A percentile compares a stretch with the other conserved stretches of the same genome.
phyloP scores from a whole-genome alignment of 2,888 invertebrate species.

The Perizoma flavofasciatum region DNA sequence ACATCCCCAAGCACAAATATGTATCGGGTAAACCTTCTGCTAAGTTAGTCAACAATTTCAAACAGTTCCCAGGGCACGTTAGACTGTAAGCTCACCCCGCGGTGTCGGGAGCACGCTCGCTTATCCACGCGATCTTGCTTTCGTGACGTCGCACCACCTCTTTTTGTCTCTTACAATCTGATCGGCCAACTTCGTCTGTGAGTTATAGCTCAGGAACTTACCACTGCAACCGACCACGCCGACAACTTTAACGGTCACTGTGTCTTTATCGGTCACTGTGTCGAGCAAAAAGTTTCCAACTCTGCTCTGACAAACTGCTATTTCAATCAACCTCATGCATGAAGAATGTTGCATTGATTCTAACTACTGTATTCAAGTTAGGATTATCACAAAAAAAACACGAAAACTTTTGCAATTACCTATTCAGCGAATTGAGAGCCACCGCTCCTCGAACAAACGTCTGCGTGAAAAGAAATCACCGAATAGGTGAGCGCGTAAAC shows the following conservation, averaged over 20 bases:
- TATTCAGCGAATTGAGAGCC: constrained; percentile 67
- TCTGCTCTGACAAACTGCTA: constrained; percentile 27
- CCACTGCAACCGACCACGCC: constrained; percentile 53
- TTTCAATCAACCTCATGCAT: constrained; percentile 37
- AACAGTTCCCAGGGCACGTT: constrained; percentile 32
- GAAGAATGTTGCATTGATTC: constrained; percentile 33
- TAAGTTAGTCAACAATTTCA: constrained; percentile 25
- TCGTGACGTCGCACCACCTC: constrained; percentile 57
- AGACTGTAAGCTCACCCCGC: constrained; percentile 49
- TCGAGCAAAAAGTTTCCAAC: constrained; percentile 43
- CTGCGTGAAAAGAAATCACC: constrained; percentile 81
- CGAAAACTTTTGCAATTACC: constrained; percentile 78
- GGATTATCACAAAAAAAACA: constrained; percentile 59
- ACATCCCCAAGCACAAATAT: constrained; percentile 25
- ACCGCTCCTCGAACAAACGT: constrained; percentile 72
- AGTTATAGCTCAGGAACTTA: constrained; percentile 67
- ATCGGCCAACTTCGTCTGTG: constrained; percentile 63
- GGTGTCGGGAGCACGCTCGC: constrained; percentile 55
- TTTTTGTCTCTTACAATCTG: constrained; percentile 68
- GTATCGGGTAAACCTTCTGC: constrained; percentile 22
- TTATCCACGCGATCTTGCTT: constrained; percentile 65
- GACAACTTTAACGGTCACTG: constrained; percentile 55
- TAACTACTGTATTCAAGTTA: constrained; percentile 50
- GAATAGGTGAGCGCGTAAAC: constrained; percentile 81
- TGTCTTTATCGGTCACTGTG: constrained; percentile 55